Evolutionary conservation across 1,140 invertebrate genomes (phyloP), one percentile per base, ranked within the genome.

Genomic region (Propsilocerus akamusi): DNA sequence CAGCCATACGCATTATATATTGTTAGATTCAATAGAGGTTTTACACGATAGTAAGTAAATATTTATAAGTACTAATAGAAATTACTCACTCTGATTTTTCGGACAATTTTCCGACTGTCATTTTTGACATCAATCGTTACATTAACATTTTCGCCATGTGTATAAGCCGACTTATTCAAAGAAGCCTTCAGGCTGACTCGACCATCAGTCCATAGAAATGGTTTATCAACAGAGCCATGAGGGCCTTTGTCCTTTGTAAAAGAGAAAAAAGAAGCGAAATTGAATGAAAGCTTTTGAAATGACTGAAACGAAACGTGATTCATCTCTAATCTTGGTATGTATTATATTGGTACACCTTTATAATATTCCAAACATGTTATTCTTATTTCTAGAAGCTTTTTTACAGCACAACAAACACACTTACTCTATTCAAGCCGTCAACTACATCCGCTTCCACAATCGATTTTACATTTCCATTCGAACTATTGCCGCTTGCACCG

Each of bases 71-170:
- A 17, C 12, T 23, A 10, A 49, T 17, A n/a, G 14, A 50, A 26
- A 50, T 46, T 48, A 71, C 72, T 73, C 76, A 83, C 81, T 74
- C 80, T 89, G 53, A 99, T 84, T 68, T 91, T 84, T 59, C 90
- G 82, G 6, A 98, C 86, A 52, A 87, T 93, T 69, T 94, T 96
- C 60, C 83, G 89, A 57, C 90, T 96, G 57, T 92, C 91, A 67
- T 99, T 99, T 54, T 79, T 79, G 47, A 99, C 77, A 52, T 81
- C 74, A 7, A 98, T 79, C 60, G 83, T 87, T 0, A 98, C 85
- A 46, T 77, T 73, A 52, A 99, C 81, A 3, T 83, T 75, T 62
- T 98, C 93, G 8, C 91, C 94, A 62, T 98, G 94, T 2, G 74
- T 75, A 65, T 97, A 96, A 58, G 87, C 84, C 51, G 91, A 85